Evolutionary conservation across 2,797 vertebrate species (phyloP).

Genomic region (Kryptopterus vitreolus): DNA sequence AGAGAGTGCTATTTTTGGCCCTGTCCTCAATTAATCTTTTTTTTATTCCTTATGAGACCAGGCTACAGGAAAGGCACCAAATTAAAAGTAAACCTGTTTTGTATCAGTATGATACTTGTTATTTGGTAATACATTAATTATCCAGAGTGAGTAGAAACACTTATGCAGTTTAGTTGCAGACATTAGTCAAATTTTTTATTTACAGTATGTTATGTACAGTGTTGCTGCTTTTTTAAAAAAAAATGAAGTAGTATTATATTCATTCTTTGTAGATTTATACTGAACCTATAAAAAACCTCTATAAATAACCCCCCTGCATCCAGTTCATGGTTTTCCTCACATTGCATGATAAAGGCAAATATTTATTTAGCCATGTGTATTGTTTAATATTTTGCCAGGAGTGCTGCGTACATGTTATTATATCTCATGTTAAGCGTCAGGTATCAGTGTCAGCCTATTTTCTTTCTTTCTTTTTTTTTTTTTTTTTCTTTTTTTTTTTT

Average conservation of each 20-base stretch:
- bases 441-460: background rate
- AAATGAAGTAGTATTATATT: background rate
- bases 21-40: slow-evolving; percentile 42
- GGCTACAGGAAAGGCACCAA: background rate
- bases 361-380: background rate
- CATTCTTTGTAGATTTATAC: background rate
- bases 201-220: background rate
- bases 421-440: background rate
- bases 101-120: background rate
- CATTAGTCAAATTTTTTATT: background rate
- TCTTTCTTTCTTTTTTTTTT: no score
- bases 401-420: background rate
- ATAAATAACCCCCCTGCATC: background rate
- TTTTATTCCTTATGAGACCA: slow-evolving; percentile 11
- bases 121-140: background rate
- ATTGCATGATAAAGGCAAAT: background rate
- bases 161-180: background rate
- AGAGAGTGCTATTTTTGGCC: slow-evolving; percentile 49
- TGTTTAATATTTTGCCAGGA: background rate
- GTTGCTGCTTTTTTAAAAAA: no score
- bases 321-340: background rate
- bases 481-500: no score
- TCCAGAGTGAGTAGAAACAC: no score
- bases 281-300: background rate
- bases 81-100: background rate